These are phyloP conservation scores for Lycopodina hypogea DNA, from an alignment of 37 sponge, comb jelly and placozoan genomes.

Conservation along the genomic window DNA sequence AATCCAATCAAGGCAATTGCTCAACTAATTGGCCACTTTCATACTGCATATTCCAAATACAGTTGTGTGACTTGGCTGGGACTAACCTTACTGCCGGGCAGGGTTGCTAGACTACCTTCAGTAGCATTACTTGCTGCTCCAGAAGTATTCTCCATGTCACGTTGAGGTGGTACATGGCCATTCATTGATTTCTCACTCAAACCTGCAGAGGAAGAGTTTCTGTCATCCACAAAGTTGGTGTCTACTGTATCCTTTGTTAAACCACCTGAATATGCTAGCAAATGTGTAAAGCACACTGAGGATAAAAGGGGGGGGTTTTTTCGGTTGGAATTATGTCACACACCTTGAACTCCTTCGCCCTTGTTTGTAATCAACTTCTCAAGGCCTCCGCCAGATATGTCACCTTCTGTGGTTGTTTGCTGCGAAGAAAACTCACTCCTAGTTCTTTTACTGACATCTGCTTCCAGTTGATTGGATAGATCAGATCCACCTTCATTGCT, in stretches of 20 bases:
- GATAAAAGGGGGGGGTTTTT: too few species aligned
- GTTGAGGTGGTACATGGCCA: background rate
- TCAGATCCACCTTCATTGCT: background rate
- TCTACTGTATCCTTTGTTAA: too few species aligned
- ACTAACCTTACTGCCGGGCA: too few species aligned
- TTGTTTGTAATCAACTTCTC: background rate
- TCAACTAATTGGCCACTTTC: too few species aligned
- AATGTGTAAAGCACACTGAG: too few species aligned
- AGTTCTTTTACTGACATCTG: slow-evolving; percentile 8
- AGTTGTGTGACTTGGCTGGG: too few species aligned
- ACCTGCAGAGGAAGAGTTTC: background rate
- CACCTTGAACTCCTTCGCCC: background rate
- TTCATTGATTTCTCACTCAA: background rate
- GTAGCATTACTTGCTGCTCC: background rate
- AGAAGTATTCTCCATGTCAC: background rate
- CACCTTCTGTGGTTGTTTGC: too few species aligned
- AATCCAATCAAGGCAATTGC: too few species aligned
- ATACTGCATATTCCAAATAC: too few species aligned
- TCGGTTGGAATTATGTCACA: background rate
- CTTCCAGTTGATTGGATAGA: slow-evolving; percentile 19
- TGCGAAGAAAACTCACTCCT: background rate
- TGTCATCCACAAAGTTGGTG: too few species aligned
- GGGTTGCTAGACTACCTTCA: background rate
- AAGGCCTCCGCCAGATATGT: background rate
- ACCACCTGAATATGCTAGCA: too few species aligned